Base-by-base conservation (phyloP, 2,888 invertebrate genomes). In the Odontocerum albicorne region DNA sequence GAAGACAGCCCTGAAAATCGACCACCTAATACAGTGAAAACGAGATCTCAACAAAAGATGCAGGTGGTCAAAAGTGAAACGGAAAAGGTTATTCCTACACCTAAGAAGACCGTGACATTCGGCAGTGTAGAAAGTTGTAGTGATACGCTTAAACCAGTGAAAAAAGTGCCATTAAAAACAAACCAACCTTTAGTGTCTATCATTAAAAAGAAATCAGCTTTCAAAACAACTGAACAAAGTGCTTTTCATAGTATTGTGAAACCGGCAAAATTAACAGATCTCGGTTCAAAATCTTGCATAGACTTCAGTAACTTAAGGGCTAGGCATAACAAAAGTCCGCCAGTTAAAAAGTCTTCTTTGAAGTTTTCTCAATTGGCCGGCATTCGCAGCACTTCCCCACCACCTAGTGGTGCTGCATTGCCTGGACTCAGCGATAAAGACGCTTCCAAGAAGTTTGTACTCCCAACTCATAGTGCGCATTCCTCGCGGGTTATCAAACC, bases 401-500 rank as follows among this genome's bases (percentile, higher is more conserved):
- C 76, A 40, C 75, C 75, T 57, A 73, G 74, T 7, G 45, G 17
- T 6, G 35, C 40, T 31, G 42, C 20, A 15, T 21, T 22, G 8
- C 6, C 38, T 31, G 62, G 71, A 12, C 74, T 76, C 32, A 74
- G 70, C 64, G 75, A 75, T 6, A 51, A 49, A 32, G 67, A 63
- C 63, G 66, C 65, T 8, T 65, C 62, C 57, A 59, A 82, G 45
- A 87, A 85, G 69, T 91, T 91, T 76, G 83, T 90, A 22, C 72
- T 92, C 59, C 92, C 92, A 13, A 82, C 86, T 40, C 82, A 90
- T 64, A 92, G 92, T 76, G 88, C 84, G 12, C 88, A 92, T 69
- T 92, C 92, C 35, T 91, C 91, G 3, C 80, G 93, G 62, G 88
- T 91, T 36, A 92, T 92, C 49, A 93, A 90, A 69, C 92, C 93